Percentiles rank a stretch among this genome's conserved stretches.
Conservation (phyloP, 2,113 vertebrate species). For the Epinephelus moara region DNA sequence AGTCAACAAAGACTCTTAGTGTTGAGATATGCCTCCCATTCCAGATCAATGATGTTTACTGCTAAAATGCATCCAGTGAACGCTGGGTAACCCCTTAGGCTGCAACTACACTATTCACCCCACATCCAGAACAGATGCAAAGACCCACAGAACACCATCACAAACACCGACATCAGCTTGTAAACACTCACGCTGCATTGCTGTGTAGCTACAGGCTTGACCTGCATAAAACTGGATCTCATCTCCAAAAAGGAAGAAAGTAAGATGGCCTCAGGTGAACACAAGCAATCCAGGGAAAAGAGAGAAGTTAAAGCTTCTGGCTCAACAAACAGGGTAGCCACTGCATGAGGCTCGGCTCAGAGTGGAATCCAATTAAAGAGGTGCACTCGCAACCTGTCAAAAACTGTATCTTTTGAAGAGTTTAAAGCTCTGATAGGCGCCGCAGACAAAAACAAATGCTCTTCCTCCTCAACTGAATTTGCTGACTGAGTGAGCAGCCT, state of each 20-base stretch:
- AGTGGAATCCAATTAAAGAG: constrained; percentile 50
- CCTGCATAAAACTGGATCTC: constrained; percentile 85
- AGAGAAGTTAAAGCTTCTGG: constrained; percentile 21
- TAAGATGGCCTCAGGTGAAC: constrained; percentile 7
- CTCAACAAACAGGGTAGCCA: constrained; percentile 17
- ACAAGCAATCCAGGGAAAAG: constrained; percentile 18
- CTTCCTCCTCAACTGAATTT: constrained; percentile 10
- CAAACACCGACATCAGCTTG: constrained; percentile 1
- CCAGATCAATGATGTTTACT: constrained; percentile 38
- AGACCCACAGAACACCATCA: not conserved
- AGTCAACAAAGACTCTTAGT: constrained; percentile 51
- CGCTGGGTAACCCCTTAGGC: constrained; percentile 13
- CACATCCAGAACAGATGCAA: constrained; percentile 18
- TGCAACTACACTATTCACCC: constrained; percentile 15
- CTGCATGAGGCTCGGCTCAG: not conserved
- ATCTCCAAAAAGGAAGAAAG: constrained; percentile 67
- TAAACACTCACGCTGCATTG: constrained; percentile 78
- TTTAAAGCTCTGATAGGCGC: constrained; percentile 12
- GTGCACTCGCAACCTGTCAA: constrained; percentile 8
- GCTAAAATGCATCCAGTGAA: constrained; percentile 26
- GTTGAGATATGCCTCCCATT: constrained; percentile 23
- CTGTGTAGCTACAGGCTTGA: constrained; percentile 73
- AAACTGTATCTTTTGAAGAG: constrained; percentile 4
- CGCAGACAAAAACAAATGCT: not conserved
- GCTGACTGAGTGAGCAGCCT: constrained; percentile 35